A percentile compares a stretch with the other conserved stretches of the same genome.
Evolutionary conservation across 2,888 invertebrate species (phyloP).

Genomic region (Trachelus troglodyta): DNA sequence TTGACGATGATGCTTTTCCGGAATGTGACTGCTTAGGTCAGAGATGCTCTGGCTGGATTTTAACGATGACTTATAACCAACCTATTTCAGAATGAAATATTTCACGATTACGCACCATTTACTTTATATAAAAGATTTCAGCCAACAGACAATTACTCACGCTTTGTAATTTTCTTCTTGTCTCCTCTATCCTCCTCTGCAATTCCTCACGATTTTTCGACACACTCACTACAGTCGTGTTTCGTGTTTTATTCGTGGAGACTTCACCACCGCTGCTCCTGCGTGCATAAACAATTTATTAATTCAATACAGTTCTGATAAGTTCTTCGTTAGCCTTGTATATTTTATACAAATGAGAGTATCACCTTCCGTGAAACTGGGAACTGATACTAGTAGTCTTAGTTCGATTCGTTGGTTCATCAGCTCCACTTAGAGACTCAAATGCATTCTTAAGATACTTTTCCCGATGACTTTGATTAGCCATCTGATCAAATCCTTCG

Average conservation of each 20-base stretch:
- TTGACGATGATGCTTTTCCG: conserved; percentile 66
- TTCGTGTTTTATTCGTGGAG: conserved; percentile 65
- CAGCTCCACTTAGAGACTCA: conserved; percentile 78
- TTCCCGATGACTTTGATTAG: conserved; percentile 68
- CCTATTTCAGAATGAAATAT: conserved; percentile 66
- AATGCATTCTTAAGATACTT: conserved; percentile 76
- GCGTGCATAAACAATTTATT: conserved; percentile 21
- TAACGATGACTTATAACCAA: conserved; percentile 81
- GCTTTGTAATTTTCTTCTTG: conserved; percentile 86
- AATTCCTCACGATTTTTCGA: conserved; percentile 80
- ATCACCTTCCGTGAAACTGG: conserved; percentile 63
- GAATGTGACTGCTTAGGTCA: conserved; percentile 79
- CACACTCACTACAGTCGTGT: conserved; percentile 70
- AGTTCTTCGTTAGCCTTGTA: neutral
- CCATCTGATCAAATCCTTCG: conserved; percentile 73
- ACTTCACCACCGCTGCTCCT: conserved; percentile 42
- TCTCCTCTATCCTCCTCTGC: conserved; percentile 84
- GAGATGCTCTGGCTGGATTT: conserved; percentile 89
- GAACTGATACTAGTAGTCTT: conserved; percentile 65
- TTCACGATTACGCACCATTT: neutral
- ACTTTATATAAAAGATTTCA: neutral
- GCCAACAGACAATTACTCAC: conserved; percentile 70
- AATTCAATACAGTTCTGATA: neutral
- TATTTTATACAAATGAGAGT: neutral
- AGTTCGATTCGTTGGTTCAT: conserved; percentile 60